Evolutionary conservation across 1,140 invertebrate genomes (phyloP).

Genomic region (Tetramorium simillimum): DNA sequence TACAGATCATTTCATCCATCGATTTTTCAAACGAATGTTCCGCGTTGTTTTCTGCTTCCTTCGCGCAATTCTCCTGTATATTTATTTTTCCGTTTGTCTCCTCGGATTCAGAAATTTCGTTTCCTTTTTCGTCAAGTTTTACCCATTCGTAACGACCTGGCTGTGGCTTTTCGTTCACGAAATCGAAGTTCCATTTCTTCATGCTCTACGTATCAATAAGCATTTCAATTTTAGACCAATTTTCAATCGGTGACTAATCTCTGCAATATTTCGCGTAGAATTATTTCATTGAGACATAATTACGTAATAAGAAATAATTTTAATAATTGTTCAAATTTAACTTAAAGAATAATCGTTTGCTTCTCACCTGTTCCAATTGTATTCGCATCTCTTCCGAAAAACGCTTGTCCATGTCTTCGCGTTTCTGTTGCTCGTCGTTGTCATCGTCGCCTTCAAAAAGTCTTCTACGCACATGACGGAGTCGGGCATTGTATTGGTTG

Average conservation of each 20-base stretch:
- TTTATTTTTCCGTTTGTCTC: conserved; percentile 46
- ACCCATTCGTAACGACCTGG: conserved; percentile 79
- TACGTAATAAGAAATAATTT: background rate
- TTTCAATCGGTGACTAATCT: background rate
- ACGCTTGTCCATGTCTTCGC: conserved; percentile 62
- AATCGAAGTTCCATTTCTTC: conserved; percentile 83
- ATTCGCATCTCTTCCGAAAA: conserved; percentile 69
- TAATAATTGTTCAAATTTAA: background rate
- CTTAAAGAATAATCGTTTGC: background rate
- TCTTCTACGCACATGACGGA: conserved; percentile 75
- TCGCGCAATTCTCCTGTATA: background rate
- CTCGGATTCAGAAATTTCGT: conserved; percentile 56
- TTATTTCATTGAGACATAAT: conserved; percentile 7
- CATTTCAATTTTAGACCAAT: background rate
- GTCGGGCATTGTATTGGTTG: conserved; percentile 72
- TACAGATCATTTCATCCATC: background rate
- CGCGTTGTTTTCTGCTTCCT: background rate
- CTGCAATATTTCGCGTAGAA: background rate
- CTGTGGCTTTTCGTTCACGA: conserved; percentile 78
- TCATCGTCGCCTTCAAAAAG: conserved; percentile 75
- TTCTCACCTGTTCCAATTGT: conserved; percentile 72
- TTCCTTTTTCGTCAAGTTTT: conserved; percentile 73
- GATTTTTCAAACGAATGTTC: background rate
- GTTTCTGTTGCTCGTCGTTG: conserved; percentile 44
- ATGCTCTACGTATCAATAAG: conserved; percentile 72